Base-by-base conservation (phyloP, 2,888 invertebrate species). In the Nomada lathburiana region DNA sequence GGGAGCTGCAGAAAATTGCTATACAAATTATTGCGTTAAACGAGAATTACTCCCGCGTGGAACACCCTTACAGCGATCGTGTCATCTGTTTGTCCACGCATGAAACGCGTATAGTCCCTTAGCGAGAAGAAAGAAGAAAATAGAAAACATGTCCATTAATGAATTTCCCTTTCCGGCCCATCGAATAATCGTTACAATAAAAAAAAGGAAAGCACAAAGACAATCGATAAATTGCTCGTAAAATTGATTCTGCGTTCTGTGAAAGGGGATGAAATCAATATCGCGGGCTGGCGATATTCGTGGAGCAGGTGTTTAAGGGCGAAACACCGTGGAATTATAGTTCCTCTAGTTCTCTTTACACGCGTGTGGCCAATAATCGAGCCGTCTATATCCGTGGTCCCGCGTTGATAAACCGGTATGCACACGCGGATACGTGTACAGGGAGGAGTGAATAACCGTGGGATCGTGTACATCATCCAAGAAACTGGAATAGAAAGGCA, bases 401-500 rank as follows among this genome's bases (percentile, higher is more conserved):
- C 50, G 68, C 72, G 73, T 76, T 77, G 80, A 85, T 83, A 85
- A 80, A 20, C 70, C 55, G 69, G 23, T 23, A 10, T 42, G 67
- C 52, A 55, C 10, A 10, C 23, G 36, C n/a, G 53, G n/a, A 13
- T 11, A n/a, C 11, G 16, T 18, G 50, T 13, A 44, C 16, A n/a
- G 57, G 7, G 60, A 42, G 23, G 50, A 62, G 52, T 42, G 74
- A 73, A 68, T 77, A 81, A 79, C 72, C 83, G 85, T 83, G 83
- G 79, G 76, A 79, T 73, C 69, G 74, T 63, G 76, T 80, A 75
- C 79, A 87, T 84, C 81, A 86, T 82, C 74, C 75, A 82, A 87
- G 87, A 80, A 86, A 86, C 77, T 78, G 44, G 84, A 82, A 88
- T 87, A 82, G 83, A 50, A 80, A 86, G 80, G 82, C 80, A 80